Conservation (phyloP, 2,797 vertebrate species). For the Chiloscyllium punctatum region DNA sequence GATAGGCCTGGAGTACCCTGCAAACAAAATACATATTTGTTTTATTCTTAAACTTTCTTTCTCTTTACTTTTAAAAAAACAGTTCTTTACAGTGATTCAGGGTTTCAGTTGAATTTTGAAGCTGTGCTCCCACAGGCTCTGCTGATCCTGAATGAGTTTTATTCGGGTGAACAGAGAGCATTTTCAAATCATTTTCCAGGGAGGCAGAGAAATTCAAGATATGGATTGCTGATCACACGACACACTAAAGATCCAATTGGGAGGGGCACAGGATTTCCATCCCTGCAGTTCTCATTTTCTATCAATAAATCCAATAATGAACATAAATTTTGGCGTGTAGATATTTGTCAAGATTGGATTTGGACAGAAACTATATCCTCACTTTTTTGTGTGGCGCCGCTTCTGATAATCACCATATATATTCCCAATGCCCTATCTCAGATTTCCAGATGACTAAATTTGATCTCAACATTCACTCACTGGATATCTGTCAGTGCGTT, state of each 20-base stretch:
- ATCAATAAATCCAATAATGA: not conserved
- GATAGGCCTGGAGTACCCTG: constrained; percentile 86
- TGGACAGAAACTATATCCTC: not conserved
- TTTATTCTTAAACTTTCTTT: not conserved
- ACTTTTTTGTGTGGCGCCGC: not conserved
- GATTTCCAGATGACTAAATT: not conserved
- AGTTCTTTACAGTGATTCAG: not conserved
- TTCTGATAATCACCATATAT: not conserved
- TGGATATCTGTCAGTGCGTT: not conserved
- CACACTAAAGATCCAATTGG: no score
- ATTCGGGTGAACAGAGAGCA: not conserved
- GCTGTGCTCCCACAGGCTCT: not conserved
- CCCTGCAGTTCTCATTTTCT: not conserved
- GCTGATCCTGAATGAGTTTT: not conserved
- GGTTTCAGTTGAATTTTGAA: not conserved
- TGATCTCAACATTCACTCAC: not conserved
- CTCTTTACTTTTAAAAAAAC: not conserved
- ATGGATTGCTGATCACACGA: no score
- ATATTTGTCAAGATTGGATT: not conserved
- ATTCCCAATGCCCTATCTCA: not conserved
- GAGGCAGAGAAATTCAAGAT: not conserved
- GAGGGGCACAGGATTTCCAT: not conserved
- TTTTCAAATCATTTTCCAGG: not conserved
- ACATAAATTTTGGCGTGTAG: not conserved
- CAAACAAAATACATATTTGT: constrained; percentile 39